These are phyloP conservation scores for Mormyrus iriodes DNA, from an alignment of 2,113 vertebrate species.

Conservation along the genomic window DNA sequence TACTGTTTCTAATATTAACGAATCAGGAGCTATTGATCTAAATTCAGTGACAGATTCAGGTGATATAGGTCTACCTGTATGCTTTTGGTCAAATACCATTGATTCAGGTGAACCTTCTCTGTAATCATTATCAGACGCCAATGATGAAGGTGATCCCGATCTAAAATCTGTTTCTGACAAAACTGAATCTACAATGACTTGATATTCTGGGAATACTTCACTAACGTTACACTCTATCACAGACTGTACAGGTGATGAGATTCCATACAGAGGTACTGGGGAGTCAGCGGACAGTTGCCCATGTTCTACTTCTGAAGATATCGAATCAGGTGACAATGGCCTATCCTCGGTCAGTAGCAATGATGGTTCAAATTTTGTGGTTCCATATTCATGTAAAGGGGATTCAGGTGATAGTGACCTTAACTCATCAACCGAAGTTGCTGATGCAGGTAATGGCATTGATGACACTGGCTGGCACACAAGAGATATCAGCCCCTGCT, in stretches of 20 bases:
- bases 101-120: neutral
- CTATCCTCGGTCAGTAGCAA: constrained; percentile 16
- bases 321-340: constrained; percentile 22
- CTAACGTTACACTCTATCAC: neutral
- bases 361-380: constrained; percentile 14
- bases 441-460: constrained; percentile 43
- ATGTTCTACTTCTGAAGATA: neutral
- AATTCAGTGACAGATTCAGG: constrained; percentile 11
- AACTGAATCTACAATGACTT: neutral
- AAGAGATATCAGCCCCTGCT: neutral
- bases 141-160: neutral
- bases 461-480: constrained; percentile 27
- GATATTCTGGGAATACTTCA: neutral
- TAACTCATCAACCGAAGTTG: constrained; percentile 35
- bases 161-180: neutral
- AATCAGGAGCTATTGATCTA: constrained; percentile 43
- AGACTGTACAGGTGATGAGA: neutral
- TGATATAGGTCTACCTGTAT: neutral
- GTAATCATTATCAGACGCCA: neutral
- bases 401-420: constrained; percentile 41
- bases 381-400: constrained; percentile 13
- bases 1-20: constrained; percentile 34
- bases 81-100: neutral
- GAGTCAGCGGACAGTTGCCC: neutral
- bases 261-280: neutral